Percentiles rank a stretch among this genome's conserved stretches.
Conservation (phyloP, 2,113 vertebrate genomes). For the Macaca nemestrina region DNA sequence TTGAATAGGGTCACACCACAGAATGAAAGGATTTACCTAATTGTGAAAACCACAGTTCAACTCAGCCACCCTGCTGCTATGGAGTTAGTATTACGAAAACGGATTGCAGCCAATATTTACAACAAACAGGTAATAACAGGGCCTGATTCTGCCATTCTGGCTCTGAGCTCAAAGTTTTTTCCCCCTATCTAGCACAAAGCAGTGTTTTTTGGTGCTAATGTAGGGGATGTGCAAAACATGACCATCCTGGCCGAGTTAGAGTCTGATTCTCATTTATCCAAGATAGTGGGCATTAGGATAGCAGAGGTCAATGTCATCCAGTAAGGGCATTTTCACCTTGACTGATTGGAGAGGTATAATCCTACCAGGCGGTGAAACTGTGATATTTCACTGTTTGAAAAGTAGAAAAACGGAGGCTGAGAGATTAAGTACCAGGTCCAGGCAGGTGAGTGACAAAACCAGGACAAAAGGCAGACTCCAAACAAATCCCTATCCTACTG, state of each 20-base stretch:
- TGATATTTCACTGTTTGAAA: background rate
- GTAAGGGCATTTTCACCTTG: background rate
- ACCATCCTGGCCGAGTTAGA: background rate
- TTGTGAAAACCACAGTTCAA: conserved; percentile 95
- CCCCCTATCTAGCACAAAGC: background rate
- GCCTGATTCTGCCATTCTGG: fast-evolving
- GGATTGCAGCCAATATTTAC: conserved; percentile 97
- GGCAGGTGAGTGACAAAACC: background rate
- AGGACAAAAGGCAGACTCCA: background rate
- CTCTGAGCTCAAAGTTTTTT: background rate
- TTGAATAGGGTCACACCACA: conserved; percentile 95
- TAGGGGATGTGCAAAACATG: background rate
- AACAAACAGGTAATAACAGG: conserved; percentile 92
- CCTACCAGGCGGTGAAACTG: background rate
- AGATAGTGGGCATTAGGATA: background rate
- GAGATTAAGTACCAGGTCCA: background rate
- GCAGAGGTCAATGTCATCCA: background rate
- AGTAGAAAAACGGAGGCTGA: background rate
- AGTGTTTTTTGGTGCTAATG: no score
- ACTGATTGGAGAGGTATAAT: background rate
- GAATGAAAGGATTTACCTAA: conserved; percentile 96
- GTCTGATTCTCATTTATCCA: background rate
- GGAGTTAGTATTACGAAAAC: conserved; percentile 96
- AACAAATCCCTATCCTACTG: background rate
- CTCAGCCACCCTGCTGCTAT: conserved; percentile 97